Conservation (phyloP, 2,888 invertebrate genomes). For the Cetonia aurata region DNA sequence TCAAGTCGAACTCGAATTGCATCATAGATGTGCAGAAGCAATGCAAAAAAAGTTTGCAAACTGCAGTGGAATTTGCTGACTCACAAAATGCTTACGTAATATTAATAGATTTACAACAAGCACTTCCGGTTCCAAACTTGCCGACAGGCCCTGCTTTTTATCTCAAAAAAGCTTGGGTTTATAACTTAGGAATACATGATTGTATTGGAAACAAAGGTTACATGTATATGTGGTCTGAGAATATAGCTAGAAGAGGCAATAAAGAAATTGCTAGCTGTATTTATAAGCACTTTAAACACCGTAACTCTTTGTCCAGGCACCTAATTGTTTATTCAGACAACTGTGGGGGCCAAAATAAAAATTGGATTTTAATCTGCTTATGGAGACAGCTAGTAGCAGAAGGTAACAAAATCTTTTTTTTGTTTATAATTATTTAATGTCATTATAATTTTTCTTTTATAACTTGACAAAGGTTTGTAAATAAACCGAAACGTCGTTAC, state of each 20-base stretch:
- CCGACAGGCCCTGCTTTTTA: constrained; percentile 51
- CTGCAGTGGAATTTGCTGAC: constrained; percentile 45
- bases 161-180: constrained; percentile 49
- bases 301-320: no score
- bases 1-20: constrained; percentile 44
- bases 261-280: constrained; percentile 39
- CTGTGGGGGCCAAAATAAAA: no score
- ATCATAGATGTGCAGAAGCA: constrained; percentile 41
- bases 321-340: no score
- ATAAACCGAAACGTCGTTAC: no score
- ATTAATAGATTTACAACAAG: constrained; percentile 50
- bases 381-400: no score
- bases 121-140: constrained; percentile 49
- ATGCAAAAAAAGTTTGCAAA: constrained; percentile 48
- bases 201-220: constrained; percentile 37
- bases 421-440: no score
- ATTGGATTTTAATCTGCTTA: no score
- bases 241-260: constrained; percentile 26
- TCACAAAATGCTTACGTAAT: constrained; percentile 43
- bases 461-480: no score
- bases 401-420: no score
- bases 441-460: no score
- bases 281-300: constrained; percentile 39
- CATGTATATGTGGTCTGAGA: constrained; percentile 33
- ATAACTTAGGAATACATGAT: constrained; percentile 51